Evolutionary conservation across 1,140 invertebrate genomes (phyloP), one percentile per base, ranked within the genome.

Genomic region (Chrysomallon squamiferum): DNA sequence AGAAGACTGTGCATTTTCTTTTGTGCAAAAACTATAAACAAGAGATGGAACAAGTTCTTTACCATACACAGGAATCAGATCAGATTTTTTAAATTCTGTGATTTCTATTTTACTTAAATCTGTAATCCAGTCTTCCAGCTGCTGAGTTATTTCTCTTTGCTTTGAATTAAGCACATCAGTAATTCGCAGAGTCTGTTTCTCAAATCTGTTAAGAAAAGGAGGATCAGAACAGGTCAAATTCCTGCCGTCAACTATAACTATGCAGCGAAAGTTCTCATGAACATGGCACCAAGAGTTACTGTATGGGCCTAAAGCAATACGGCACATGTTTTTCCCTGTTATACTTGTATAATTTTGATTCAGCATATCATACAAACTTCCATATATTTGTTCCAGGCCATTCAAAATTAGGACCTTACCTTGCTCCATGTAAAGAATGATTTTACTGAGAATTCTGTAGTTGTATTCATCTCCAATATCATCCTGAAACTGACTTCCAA

Each of bases 371-470:
- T 76, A 76, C 29, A 76, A 59, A 65, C 72, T 76, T 22, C 73
- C 74, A 62, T 77, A 77, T 1, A 77, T 67, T 54, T 43, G 65
- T 15, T 77, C 73, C 2, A 72, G 50, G 38, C 75, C 71, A 15
- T 73, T 68, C 29, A 77, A 59, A 22, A 77, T 61, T 32, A 77
- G 35, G 15, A 73, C 62, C 27, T 56, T 58, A 0, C 73, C 73
- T 41, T 70, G 63, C 67, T 77, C 73, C 75, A 77, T 77, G 25
- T 73, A 75, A n/a, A 75, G 60, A 43, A 75, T 77, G 13, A 77
- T 74, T 25, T 49, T 20, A 62, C 72, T 75, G 9, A 77, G 62
- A 20, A 66, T 75, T 22, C 75, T 43, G 52, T 71, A 73, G 43
- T 65, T 63, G 52, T 73, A 73, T 43, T 71, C 72, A 47, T 73